phyloP scores from a whole-genome alignment of 92 coral and sea anemone genomes.

The Zoanthus gigantus region DNA sequence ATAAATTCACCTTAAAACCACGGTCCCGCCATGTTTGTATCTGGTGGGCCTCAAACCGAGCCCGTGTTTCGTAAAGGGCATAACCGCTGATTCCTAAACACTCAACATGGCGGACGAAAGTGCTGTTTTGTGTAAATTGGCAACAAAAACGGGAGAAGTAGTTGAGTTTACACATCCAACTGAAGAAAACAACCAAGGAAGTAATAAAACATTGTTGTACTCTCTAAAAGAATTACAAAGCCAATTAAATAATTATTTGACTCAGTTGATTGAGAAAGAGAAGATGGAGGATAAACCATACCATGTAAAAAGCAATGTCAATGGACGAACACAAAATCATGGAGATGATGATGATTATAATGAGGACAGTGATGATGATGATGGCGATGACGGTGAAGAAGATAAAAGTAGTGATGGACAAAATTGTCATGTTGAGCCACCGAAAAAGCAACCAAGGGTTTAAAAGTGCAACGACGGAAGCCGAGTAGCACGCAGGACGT shows the following conservation, averaged over 20 bases:
- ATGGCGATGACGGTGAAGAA: not conserved
- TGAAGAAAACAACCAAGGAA: slow-evolving; percentile 12
- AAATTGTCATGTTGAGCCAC: not conserved
- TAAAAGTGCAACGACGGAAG: not conserved
- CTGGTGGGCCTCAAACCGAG: not conserved
- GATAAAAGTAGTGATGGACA: not conserved
- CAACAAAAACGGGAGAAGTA: slow-evolving; percentile 25
- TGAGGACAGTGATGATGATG: not conserved
- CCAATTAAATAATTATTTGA: slow-evolving; percentile 13
- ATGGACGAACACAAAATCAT: not conserved
- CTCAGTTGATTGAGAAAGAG: slow-evolving; percentile 30
- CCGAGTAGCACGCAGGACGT: too few relatives aligned
- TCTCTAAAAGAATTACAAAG: slow-evolving; percentile 14
- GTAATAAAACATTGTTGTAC: slow-evolving; percentile 16
- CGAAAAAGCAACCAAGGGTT: slow-evolving; percentile 3
- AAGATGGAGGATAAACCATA: not conserved
- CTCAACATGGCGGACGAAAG: slow-evolving; percentile 10
- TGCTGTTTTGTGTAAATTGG: not conserved
- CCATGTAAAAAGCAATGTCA: not conserved
- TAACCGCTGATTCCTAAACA: slow-evolving; percentile 16
- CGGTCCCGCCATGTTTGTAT: slow-evolving; percentile 46
- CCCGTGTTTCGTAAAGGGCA: slow-evolving; percentile 23
- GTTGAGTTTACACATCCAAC: slow-evolving; percentile 29
- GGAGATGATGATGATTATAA: not conserved
- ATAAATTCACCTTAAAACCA: not conserved